These are phyloP conservation scores for Brachionus rubens DNA, from an alignment of 1,140 invertebrate species.

Conservation along the genomic window DNA sequence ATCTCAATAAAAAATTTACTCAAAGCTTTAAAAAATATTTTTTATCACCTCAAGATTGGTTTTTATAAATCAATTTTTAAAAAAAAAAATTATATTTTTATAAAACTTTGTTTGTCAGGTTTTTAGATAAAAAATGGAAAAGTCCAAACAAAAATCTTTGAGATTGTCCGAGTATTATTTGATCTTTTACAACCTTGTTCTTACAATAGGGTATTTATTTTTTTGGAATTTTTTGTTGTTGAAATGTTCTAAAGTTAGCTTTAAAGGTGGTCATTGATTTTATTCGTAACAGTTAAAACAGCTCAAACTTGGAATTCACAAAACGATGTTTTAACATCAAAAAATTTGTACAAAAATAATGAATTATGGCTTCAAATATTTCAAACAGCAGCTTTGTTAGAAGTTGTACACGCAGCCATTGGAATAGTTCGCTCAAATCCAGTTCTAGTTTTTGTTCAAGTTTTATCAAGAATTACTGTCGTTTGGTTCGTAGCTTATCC, in stretches of 20 bases:
- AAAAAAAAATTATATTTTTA: not conserved
- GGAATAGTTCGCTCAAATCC: conserved; percentile 79
- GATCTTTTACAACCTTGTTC: conserved; percentile 10
- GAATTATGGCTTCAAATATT: conserved; percentile 32
- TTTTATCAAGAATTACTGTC: conserved; percentile 81
- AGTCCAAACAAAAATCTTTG: not conserved
- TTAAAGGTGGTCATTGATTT: conserved; percentile 29
- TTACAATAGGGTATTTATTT: not conserved
- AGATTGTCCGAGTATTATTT: conserved; percentile 18
- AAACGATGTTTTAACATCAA: conserved; percentile 24
- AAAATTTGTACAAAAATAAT: conserved; percentile 20
- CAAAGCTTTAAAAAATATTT: not conserved
- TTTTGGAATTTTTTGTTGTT: not conserved
- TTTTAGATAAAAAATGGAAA: conserved; percentile 10
- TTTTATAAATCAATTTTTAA: conserved; percentile 11
- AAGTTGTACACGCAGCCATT: conserved; percentile 76
- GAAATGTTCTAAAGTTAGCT: not conserved
- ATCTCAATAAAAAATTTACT: conserved; percentile 6
- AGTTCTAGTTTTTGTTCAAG: conserved; percentile 77
- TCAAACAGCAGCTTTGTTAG: conserved; percentile 82
- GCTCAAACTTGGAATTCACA: conserved; percentile 12
- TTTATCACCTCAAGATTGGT: not conserved
- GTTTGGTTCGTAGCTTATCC: conserved; percentile 76
- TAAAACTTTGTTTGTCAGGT: too few relatives aligned
- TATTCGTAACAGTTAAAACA: conserved; percentile 14